Percentiles rank a stretch among this genome's conserved stretches.
phyloP scores from a whole-genome alignment of 2,113 vertebrate genomes.

The Excalfactoria chinensis region DNA sequence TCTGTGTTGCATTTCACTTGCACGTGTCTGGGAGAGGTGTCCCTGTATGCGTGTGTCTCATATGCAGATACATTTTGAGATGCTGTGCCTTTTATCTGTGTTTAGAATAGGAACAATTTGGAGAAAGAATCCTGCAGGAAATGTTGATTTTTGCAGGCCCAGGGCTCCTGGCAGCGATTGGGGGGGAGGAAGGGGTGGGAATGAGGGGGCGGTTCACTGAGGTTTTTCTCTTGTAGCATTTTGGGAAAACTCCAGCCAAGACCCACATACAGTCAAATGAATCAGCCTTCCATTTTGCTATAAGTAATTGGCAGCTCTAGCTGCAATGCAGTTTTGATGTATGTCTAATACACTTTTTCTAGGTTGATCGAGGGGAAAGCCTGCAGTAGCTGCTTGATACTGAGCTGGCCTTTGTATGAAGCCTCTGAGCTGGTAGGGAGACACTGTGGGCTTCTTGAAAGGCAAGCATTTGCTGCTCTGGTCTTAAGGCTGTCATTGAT shows the following conservation, averaged over 20 bases:
- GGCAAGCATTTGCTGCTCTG: not conserved
- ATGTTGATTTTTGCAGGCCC: not conserved
- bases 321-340: constrained; percentile 70
- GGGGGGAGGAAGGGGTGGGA: constrained; percentile 47
- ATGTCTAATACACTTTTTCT: constrained; percentile 17
- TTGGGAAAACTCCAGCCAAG: constrained; percentile 67
- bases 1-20: not conserved
- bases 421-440: not conserved
- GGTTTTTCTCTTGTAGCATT: constrained; percentile 35
- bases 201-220: constrained; percentile 53
- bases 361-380: constrained; percentile 42
- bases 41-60: not conserved
- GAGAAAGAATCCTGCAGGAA: constrained; percentile 42
- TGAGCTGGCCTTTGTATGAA: constrained; percentile 1
- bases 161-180: constrained; percentile 9
- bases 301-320: constrained; percentile 56
- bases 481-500: not conserved
- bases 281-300: constrained; percentile 52
- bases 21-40: not conserved
- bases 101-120: constrained; percentile 45
- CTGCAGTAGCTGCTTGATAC: not conserved
- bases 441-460: not conserved
- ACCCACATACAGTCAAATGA: constrained; percentile 52
- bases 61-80: not conserved
- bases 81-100: constrained; percentile 31